Evolutionary conservation across 2,888 invertebrate species (phyloP), one percentile per base, ranked within the genome.

Genomic region (Chironomus tentans): DNA sequence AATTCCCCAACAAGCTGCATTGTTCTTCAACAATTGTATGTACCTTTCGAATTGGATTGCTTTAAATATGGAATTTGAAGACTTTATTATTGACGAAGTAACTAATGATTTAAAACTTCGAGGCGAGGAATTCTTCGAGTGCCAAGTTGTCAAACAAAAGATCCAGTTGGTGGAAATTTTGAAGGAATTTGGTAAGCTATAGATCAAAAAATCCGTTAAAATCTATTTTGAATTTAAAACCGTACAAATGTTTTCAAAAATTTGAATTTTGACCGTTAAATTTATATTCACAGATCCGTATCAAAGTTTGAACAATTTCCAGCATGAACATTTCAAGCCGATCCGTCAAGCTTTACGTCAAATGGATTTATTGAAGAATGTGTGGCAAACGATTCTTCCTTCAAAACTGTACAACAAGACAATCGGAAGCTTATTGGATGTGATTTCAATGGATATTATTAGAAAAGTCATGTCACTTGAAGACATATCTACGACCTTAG

Each of bases 11-110:
- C 93, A 94, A 85, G 81, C 84, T n/a, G 95, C 93, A 5, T 82
- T 95, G 28, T 93, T 93, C 81, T 91, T 96, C 84, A 97, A 97
- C 85, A 97, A 97, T 83, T 95, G 95, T 82, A 90, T 93, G 89
- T 97, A 90, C 81, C 85, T 97, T 12, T 89, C 92, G 0, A 92
- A 95, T 84, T 93, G 92, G 87, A 85, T 88, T 62, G 84, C 85
- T 2, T 87, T 87, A 75, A 85, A 92, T 80, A 88, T 89, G 2
- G 83, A 84, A 0, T 83, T 86, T 0, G 82, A 88, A 61, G 82
- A 86, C 77, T 84, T 87, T 75, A 87, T 88, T 77, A 87, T 87
- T 2, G 85, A 90, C 70, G 88, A 89, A 5, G 91, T 93, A 76
- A 88, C 91, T 15, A 87, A 88, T 75, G 86, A 88, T 78, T 82